Evolutionary conservation across 2,888 invertebrate species (phyloP), one percentile per base, ranked within the genome.

Genomic region (Melipona bicolor): DNA sequence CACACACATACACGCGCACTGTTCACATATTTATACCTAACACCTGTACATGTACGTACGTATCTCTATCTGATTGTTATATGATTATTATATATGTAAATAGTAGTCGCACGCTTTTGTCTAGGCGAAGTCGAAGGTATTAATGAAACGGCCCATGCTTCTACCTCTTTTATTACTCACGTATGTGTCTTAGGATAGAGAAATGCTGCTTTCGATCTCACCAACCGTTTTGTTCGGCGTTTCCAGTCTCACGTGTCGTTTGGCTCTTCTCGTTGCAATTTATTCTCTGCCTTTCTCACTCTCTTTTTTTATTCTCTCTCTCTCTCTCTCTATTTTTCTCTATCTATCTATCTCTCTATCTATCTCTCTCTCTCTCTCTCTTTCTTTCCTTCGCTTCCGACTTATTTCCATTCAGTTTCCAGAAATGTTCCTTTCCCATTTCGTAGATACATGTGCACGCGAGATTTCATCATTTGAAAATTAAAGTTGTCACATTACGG

Each of bases 61-160:
- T 85, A 86, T 77, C 75, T 84, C 82, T 88, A 88, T 89, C 86
- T 89, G 86, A 88, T 82, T 89, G 90, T 89, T 89, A 89, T 67
- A 87, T 89, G 76, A 88, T 89, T 88, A 89, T 89, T 85, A 88
- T 89, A 90, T 91, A 92, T 93, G 92, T 93, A 92, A 92, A 93
- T 92, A 93, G 92, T 93, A 93, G 92, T 90, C 91, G 93, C 93
- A 93, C 93, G 93, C 93, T 93, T 91, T 92, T 92, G 92, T 91
- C 88, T 92, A 93, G 93, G 92, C 91, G 90, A 75, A 93, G 90
- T 91, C 92, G 83, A 89, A 91, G 92, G 91, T 92, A 91, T 93
- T 90, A 90, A 91, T 88, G 80, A 89, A 86, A 90, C 90, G 88
- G 90, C 90, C 88, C 89, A 91, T 87, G 92, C 92, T 92, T 92